Conservation (phyloP, 2,113 vertebrate species). For the Pygoscelis adeliae region DNA sequence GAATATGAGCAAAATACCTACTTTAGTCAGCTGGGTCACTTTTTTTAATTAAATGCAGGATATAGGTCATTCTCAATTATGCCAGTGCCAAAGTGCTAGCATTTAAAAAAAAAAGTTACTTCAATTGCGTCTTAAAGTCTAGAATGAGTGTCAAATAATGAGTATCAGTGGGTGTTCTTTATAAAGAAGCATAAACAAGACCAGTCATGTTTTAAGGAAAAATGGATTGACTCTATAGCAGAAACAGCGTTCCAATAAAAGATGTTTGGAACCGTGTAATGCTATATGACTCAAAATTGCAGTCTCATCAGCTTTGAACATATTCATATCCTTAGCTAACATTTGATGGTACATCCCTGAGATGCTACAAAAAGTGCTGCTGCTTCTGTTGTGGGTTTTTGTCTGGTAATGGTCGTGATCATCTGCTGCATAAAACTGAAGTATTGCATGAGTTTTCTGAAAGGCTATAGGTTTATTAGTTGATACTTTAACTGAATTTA, state of each 20-base stretch:
- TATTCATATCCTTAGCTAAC: background rate
- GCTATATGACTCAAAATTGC: background rate
- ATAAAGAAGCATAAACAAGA: background rate
- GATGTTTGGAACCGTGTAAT: background rate
- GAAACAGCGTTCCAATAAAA: background rate
- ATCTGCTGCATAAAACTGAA: background rate
- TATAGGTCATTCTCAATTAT: background rate
- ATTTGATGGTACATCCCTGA: background rate
- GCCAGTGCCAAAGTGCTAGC: background rate
- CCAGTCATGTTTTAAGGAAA: background rate
- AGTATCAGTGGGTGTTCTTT: background rate
- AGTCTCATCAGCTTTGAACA: background rate
- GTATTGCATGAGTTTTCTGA: background rate
- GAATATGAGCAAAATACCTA: background rate
- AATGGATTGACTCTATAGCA: background rate
- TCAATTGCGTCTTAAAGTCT: background rate
- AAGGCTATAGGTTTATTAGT: background rate
- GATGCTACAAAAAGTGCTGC: background rate
- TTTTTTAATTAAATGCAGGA: background rate
- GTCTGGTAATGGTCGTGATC: background rate
- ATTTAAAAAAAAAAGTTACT: background rate
- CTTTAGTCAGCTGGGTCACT: background rate
- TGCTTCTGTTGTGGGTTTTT: background rate
- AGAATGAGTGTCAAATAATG: background rate
- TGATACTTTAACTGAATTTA: background rate